Conservation (phyloP, 2,113 vertebrate species). For the Aythya baeri region DNA sequence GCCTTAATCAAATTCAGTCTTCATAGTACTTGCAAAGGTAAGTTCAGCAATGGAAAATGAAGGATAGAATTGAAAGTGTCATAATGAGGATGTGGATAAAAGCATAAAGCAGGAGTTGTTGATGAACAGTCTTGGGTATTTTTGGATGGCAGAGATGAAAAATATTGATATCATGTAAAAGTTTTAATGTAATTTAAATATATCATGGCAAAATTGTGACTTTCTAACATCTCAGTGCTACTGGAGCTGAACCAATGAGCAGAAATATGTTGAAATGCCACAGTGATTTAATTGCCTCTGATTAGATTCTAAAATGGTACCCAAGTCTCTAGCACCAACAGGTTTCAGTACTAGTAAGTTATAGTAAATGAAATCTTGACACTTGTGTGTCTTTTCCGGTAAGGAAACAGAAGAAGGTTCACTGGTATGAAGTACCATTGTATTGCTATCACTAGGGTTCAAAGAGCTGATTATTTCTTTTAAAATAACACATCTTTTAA, state of each 20-base stretch:
- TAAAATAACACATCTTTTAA: not conserved
- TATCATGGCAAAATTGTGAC: not conserved
- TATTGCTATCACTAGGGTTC: not conserved
- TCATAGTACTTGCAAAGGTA: not conserved
- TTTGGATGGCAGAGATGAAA: not conserved
- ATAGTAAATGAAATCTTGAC: not conserved
- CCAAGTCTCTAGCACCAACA: not conserved
- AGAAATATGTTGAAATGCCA: not conserved
- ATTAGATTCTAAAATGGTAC: fast-evolving
- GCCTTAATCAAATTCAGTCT: not conserved
- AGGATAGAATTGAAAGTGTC: not conserved
- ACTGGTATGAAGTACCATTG: not conserved
- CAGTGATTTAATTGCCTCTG: not conserved
- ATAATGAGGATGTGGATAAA: not conserved
- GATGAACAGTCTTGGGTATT: not conserved
- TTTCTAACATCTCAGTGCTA: not conserved
- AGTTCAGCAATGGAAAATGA: not conserved
- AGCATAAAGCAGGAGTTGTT: not conserved
- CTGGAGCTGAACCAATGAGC: not conserved
- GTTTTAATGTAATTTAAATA: not conserved
- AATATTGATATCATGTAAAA: not conserved
- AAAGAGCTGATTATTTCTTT: not conserved
- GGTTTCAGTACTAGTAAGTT: not conserved
- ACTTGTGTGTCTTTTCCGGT: not conserved
- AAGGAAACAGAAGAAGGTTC: not conserved